Evolutionary conservation across 2,888 invertebrate genomes (phyloP), one percentile per base, ranked within the genome.

Genomic region (Alcis repandata): DNA sequence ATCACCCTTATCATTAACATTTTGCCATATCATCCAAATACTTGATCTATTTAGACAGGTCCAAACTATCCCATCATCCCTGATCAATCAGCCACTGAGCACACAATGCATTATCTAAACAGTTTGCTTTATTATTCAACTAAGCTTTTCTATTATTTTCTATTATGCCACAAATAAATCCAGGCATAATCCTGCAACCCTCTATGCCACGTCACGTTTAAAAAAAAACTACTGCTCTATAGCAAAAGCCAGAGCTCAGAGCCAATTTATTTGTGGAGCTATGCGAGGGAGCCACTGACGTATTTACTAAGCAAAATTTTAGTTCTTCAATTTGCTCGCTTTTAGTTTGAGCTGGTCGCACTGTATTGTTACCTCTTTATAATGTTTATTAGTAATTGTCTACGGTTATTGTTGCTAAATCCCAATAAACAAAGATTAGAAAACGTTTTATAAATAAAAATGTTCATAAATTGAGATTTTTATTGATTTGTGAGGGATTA

Each of bases 381-480:
- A 72, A 80, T 82, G 76, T 75, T 77, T 78, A 3, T n/a, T 36
- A 81, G 77, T 68, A 69, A 68, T 75, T 70, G 66, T 71, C 68
- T 67, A 70, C 73, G 73, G 71, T 69, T 53, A 59, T 70, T 70
- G 69, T 71, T 66, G 60, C 48, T 63, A 67, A 54, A 69, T 65
- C 72, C 62, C 54, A 70, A 88, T 90, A 90, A 91, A 91, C 89
- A 90, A 89, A 85, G 89, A 88, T 90, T 89, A 89, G 63, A 59
- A 56, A 63, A 70, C 60, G 66, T 59, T 75, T 76, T 71, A 71
- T 77, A 69, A 65, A 64, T 46, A 61, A 67, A 70, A 45, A 51
- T 59, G 49, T 49, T 60, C 67, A 71, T 75, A 77, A 69, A 76
- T 74, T 73, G 69, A 73, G 79, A 69, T 67, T 73, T 82, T 78